Conservation (phyloP, 2,888 invertebrate genomes). For the Chamaedrilus cognettii region DNA sequence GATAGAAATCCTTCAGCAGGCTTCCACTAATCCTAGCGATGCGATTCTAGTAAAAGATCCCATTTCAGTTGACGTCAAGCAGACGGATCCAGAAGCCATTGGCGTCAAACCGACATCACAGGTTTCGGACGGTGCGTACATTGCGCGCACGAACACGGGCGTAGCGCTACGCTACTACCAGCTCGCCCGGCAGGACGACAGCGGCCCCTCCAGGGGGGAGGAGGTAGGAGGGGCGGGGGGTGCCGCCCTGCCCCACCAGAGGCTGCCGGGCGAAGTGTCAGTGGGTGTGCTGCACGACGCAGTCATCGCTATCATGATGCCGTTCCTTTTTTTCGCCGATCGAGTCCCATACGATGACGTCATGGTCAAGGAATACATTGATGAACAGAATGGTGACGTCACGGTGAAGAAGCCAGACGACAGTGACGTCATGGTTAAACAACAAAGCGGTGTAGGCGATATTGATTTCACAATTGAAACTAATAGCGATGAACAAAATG, state of each 20-base stretch:
- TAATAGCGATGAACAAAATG: too few species aligned
- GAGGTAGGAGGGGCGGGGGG: neutral
- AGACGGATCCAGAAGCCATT: too few species aligned
- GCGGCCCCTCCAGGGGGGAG: neutral
- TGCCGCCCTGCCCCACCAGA: neutral
- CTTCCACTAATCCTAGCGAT: too few species aligned
- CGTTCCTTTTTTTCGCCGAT: neutral
- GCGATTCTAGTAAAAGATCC: too few species aligned
- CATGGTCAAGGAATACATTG: neutral
- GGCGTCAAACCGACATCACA: neutral
- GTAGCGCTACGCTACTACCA: neutral
- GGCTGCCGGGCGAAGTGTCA: neutral
- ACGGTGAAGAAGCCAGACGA: neutral
- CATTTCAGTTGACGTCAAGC: too few species aligned
- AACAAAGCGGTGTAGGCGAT: neutral
- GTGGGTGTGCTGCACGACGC: conserved; percentile 6
- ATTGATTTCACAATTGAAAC: too few species aligned
- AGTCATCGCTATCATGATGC: neutral
- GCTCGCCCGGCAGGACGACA: neutral
- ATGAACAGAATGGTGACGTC: neutral
- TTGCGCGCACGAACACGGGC: neutral
- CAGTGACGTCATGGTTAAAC: neutral
- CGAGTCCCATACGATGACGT: neutral
- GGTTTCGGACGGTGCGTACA: neutral
- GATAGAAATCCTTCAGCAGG: too few species aligned